Evolutionary conservation across 2,113 vertebrate species (phyloP), one percentile per base, ranked within the genome.

Genomic region (Parus major): DNA sequence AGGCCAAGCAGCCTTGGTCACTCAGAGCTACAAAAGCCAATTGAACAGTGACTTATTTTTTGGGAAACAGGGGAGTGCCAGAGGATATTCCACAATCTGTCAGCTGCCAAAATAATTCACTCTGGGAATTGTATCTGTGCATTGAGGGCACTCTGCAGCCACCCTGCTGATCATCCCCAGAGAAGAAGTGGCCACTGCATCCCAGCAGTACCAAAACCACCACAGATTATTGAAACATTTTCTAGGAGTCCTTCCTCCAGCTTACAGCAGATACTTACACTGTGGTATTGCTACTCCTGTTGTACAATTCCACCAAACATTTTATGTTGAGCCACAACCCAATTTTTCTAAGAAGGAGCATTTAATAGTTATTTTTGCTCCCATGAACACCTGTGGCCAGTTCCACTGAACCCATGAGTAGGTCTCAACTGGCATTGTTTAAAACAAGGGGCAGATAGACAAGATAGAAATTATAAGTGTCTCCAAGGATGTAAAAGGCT

Each of bases 301-400:
- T 49, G 29, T 23, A n/a, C 12, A 28, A 27, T 49, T 6, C 4
- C 35, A 69, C 20, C 29, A 25, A 55, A 15, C 23, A 70, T 8
- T 52, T 21, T 9, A 2, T 2, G 0, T 7, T 64, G 61, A 91
- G 17, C 17, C n/a, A 39, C 22, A 66, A 10, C 1, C 3, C 8
- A 4, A 1, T 11, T 2, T 21, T 70, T 56, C 35, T 59, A 27
- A 50, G 35, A 46, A 72, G 35, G 36, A 73, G 33, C 15, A 18
- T 63, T 73, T 61, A 35, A 16, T 12, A 44, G 5, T 11, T 44
- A 19, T 29, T 82, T 22, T 49, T 77, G 41, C 7, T 77, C 31
- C 31, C 7, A 29, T 1, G 1, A 41, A 29, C 42, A 41, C 17
- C 20, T 12, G 46, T 60, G 28, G 23, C 24, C 49, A 47, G 7